Evolutionary conservation across 2,113 vertebrate genomes (phyloP), one percentile per base, ranked within the genome.

Genomic region (Campylomormyrus tamandua): DNA sequence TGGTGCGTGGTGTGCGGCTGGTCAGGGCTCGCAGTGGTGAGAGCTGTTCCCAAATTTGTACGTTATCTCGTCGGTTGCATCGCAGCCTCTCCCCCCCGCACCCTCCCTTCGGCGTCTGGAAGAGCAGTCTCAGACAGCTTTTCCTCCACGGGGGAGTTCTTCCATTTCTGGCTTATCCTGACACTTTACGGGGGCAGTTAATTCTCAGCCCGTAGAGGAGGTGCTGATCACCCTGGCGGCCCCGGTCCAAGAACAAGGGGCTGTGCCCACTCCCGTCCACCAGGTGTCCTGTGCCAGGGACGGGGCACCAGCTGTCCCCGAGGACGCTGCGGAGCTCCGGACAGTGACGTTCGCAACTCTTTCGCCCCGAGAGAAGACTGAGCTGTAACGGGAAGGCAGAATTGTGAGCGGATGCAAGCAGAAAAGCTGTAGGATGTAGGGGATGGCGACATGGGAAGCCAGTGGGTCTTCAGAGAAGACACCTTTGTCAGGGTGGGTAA

Each of bases 401-500:
- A 39, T 48, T 48, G 42, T 70, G 35, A 80, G 74, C 35, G 17
- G 35, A 39, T 3, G 74, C 74, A 15, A 50, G 19, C 45, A 15
- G 45, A 13, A 27, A 49, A 48, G 42, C 66, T 89, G 42, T 89
- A 89, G 85, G 87, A 91, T 91, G 91, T 90, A 90, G 89, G 89
- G 48, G 7, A 17, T 46, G 66, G 27, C 0, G 0, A 89, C 52
- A 93, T 49, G 66, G 91, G 88, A 52, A 91, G 90, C 1, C 11
- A 31, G 87, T 66, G 87, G n/a, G 87, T 87, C 70, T 91, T 39
- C 92, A 88, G 35, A 27, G 88, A 90, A 91, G 77, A 87, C 66
- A 83, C 1, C 89, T 90, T 13, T 89, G 53, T 90, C 80, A 87
- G 90, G 92, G 90, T 92, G 91, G 89, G 92, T 94, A 88, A 88